These are phyloP conservation scores for Ctenicera cuprea DNA, from an alignment of 2,888 invertebrate species.

Conservation along the genomic window DNA sequence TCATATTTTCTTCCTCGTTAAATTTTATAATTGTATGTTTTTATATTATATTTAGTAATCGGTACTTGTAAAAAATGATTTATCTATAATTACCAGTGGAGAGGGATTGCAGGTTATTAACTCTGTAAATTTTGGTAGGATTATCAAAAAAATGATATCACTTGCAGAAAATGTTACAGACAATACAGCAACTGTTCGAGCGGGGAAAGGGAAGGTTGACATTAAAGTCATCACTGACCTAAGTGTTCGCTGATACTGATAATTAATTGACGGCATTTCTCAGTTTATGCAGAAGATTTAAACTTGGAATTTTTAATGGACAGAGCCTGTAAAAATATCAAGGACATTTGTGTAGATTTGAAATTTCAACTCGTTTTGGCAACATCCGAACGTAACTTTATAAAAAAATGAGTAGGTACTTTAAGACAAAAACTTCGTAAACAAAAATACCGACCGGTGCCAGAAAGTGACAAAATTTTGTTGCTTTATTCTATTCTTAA, in stretches of 20 bases:
- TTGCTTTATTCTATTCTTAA: no score
- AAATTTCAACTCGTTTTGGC: no score
- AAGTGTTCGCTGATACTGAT: slow-evolving; percentile 35
- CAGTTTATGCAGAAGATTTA: slow-evolving; percentile 26
- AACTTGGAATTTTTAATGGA: slow-evolving; percentile 18
- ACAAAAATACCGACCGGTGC: no score
- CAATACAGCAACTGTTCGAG: background rate
- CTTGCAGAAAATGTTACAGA: slow-evolving; percentile 20
- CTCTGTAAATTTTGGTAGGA: slow-evolving; percentile 30
- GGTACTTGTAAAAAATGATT: background rate
- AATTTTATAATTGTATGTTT: slow-evolving; percentile 5
- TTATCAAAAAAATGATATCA: slow-evolving; percentile 35
- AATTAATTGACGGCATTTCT: slow-evolving; percentile 17
- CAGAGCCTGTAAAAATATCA: slow-evolving; percentile 30
- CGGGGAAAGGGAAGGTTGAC: slow-evolving; percentile 30
- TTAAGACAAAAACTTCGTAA: no score
- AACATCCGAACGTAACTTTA: no score
- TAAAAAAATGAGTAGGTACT: no score
- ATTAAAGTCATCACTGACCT: slow-evolving; percentile 45
- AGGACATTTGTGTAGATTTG: slow-evolving; percentile 11
- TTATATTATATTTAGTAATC: slow-evolving; percentile 16
- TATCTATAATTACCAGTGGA: slow-evolving; percentile 10
- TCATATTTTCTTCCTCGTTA: slow-evolving; percentile 12
- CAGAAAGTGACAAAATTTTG: no score
- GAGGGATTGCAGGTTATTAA: slow-evolving; percentile 38